A percentile compares a stretch with the other conserved stretches of the same genome.
These are phyloP conservation scores for Drosophila malerkotliana DNA, from an alignment of 1,140 invertebrate genomes.

Conservation along the genomic window DNA sequence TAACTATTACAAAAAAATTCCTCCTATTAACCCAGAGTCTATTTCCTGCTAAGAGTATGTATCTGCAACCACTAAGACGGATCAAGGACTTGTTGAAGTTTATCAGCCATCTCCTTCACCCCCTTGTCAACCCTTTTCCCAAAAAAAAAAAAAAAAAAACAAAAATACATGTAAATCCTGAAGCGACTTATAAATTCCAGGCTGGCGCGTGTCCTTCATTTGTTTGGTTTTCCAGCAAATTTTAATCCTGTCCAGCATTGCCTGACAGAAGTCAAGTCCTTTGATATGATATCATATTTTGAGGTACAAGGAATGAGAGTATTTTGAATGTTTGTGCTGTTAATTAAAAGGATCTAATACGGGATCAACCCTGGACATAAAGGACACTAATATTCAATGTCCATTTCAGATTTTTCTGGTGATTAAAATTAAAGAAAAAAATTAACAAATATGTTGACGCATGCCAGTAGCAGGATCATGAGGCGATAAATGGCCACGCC, in stretches of 20 bases:
- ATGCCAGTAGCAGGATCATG: slow-evolving; percentile 45
- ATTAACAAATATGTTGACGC: slow-evolving; percentile 44
- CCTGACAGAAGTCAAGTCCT: slow-evolving; percentile 51
- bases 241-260: slow-evolving; percentile 52
- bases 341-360: slow-evolving; percentile 20
- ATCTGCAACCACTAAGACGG: slow-evolving; percentile 42
- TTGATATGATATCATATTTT: slow-evolving; percentile 59
- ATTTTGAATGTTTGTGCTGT: slow-evolving; percentile 10
- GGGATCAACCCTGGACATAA: neutral
- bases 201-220: slow-evolving; percentile 66
- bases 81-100: slow-evolving; percentile 28
- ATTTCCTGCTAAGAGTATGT: neutral
- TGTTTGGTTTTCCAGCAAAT: slow-evolving; percentile 23
- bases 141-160: neutral
- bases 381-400: neutral
- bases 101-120: slow-evolving; percentile 19
- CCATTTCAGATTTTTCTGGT: slow-evolving; percentile 13
- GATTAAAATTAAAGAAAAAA: slow-evolving; percentile 17
- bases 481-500: slow-evolving; percentile 38
- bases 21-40: slow-evolving; percentile 34
- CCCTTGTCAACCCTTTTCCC: slow-evolving; percentile 2
- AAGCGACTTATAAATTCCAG: slow-evolving; percentile 42
- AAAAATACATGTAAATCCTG: slow-evolving; percentile 25
- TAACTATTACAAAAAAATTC: slow-evolving; percentile 18
- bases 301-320: neutral